Conservation (phyloP, 2,888 invertebrate genomes). For the Macrosiphum euphorbiae region DNA sequence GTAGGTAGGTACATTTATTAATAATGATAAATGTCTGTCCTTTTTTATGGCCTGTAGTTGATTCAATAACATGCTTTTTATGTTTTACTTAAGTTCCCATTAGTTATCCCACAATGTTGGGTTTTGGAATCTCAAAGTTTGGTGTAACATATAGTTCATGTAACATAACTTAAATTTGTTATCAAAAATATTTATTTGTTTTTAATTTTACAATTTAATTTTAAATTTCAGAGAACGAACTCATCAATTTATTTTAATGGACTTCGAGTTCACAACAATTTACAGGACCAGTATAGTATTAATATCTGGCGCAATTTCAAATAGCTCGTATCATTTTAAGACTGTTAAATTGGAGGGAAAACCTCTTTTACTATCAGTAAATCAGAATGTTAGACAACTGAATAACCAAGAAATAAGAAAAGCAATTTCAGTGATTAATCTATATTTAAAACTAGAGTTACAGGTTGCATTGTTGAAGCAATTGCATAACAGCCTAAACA, state of each 20-base stretch:
- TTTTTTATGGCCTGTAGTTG: background rate
- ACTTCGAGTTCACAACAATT: background rate
- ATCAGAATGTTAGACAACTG: background rate
- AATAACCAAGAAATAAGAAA: background rate
- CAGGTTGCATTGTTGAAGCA: background rate
- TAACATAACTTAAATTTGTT: background rate
- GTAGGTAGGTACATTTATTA: no score
- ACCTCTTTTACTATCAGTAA: background rate
- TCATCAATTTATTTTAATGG: slow-evolving; percentile 8
- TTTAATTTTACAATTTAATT: background rate
- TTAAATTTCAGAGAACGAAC: slow-evolving; percentile 1
- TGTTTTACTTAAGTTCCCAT: no score
- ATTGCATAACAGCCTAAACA: background rate
- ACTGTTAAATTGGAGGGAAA: background rate
- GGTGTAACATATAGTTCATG: no score
- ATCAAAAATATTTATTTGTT: background rate
- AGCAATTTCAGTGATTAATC: background rate
- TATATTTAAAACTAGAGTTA: background rate
- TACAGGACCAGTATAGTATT: background rate
- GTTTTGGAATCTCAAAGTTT: background rate
- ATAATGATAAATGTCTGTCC: background rate
- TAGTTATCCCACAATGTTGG: no score
- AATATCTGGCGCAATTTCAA: background rate
- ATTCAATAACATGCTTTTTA: background rate
- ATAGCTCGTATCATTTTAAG: background rate